These are phyloP conservation scores for Herminia tarsipennalis DNA, from an alignment of 2,888 invertebrate genomes.

Conservation along the genomic window DNA sequence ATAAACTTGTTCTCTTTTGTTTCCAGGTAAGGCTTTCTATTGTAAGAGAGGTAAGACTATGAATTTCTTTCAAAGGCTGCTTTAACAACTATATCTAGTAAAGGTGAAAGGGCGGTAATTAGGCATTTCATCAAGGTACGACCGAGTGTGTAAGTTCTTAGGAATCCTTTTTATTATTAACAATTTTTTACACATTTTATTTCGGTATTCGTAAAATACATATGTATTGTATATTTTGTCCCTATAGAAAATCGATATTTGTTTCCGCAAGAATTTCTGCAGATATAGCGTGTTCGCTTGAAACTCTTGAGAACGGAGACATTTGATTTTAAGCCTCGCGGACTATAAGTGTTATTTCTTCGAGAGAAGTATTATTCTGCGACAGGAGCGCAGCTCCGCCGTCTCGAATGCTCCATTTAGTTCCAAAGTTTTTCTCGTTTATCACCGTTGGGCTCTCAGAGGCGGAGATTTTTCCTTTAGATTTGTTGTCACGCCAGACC, in stretches of 20 bases:
- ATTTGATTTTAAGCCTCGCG: constrained; percentile 85
- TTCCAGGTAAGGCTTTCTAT: constrained; percentile 42
- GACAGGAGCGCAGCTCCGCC: constrained; percentile 81
- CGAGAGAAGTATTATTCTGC: constrained; percentile 84
- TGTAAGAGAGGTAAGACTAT: constrained; percentile 10
- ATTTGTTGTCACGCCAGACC: constrained; percentile 86
- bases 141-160: too few species aligned
- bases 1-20: constrained; percentile 22
- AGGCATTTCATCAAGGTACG: not conserved
- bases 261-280: constrained; percentile 66
- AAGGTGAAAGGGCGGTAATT: not conserved
- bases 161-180: too few species aligned
- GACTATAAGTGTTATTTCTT: constrained; percentile 86
- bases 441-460: constrained; percentile 85
- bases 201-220: too few species aligned
- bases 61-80: constrained; percentile 3
- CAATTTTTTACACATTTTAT: too few species aligned
- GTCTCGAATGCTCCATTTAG: constrained; percentile 86
- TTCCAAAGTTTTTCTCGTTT: constrained; percentile 86
- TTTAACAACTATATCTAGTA: not conserved
- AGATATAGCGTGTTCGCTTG: constrained; percentile 66
- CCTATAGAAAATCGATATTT: constrained; percentile 62
- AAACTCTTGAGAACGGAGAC: constrained; percentile 76
- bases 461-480: constrained; percentile 86
- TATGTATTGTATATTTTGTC: constrained; percentile 46